A percentile compares a stretch with the other conserved stretches of the same genome.
Evolutionary conservation across 2,888 invertebrate genomes (phyloP).

Genomic region (Zaprionus obscuricornis): DNA sequence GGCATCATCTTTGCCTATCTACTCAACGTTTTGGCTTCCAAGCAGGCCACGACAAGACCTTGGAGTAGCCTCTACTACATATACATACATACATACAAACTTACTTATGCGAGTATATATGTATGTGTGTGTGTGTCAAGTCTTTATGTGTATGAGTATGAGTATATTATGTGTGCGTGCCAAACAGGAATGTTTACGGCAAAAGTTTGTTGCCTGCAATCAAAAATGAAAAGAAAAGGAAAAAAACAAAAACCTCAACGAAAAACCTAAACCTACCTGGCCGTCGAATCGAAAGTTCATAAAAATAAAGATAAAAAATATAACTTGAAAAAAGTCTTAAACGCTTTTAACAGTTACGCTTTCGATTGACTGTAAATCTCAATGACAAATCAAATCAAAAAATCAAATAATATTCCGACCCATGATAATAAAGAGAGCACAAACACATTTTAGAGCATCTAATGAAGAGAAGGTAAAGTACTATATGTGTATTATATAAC

Average conservation of each 20-base stretch:
- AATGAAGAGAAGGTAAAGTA: too few species aligned
- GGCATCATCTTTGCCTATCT: constrained; percentile 58
- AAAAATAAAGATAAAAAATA: too few species aligned
- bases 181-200: constrained; percentile 63
- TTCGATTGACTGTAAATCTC: too few species aligned
- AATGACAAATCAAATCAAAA: too few species aligned
- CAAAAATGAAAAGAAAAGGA: constrained; percentile 18
- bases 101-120: background rate
- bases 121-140: constrained; percentile 11
- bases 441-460: too few species aligned
- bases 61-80: constrained; percentile 47
- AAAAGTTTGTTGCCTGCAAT: constrained; percentile 46
- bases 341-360: background rate
- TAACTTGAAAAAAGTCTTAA: too few species aligned
- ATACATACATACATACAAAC: background rate
- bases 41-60: constrained; percentile 69
- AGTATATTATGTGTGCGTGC: constrained; percentile 30
- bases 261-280: constrained; percentile 22
- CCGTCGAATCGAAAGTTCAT: constrained; percentile 4
- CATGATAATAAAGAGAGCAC: too few species aligned
- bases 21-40: constrained; percentile 56
- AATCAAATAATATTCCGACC: too few species aligned
- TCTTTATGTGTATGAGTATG: background rate
- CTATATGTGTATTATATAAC: too few species aligned
- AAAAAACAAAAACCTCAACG: too few species aligned